Evolutionary conservation across 2,888 invertebrate species (phyloP).

Genomic region (Cataglyphis livida): DNA sequence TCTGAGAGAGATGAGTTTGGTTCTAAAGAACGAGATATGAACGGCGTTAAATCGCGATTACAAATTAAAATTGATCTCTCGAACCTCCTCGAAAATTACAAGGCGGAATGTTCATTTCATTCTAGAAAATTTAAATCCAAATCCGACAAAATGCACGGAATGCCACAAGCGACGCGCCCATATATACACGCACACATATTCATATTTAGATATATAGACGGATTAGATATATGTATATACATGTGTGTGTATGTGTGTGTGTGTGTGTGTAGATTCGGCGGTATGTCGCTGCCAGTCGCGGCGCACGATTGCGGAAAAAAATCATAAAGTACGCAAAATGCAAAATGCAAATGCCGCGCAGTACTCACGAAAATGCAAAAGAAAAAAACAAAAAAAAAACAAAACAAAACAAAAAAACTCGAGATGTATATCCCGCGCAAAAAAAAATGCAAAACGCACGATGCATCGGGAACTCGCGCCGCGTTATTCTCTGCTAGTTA

Average conservation of each 20-base stretch:
- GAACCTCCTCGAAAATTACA: conserved; percentile 11
- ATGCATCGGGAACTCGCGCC: conserved; percentile 26
- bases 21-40: conserved; percentile 14
- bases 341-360: conserved; percentile 82
- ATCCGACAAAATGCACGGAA: conserved; percentile 64
- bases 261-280: conserved; percentile 10
- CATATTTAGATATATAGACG: not conserved
- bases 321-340: conserved; percentile 84
- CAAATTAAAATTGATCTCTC: conserved; percentile 72
- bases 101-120: conserved; percentile 61
- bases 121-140: conserved; percentile 74
- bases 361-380: conserved; percentile 83
- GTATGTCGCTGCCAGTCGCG: conserved; percentile 57
- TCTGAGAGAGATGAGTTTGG: not conserved
- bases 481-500: conserved; percentile 5
- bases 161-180: conserved; percentile 42
- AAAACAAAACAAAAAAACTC: conserved; percentile 57
- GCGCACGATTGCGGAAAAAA: conserved; percentile 78
- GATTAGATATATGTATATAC: too few species aligned
- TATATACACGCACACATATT: not conserved
- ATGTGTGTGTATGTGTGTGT: not conserved
- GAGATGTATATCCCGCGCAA: conserved; percentile 76
- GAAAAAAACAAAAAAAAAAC: conserved; percentile 73
- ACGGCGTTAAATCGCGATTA: conserved; percentile 55
- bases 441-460: conserved; percentile 64